Conservation (phyloP, 2,797 vertebrate species). For the Darevskia nairensis region DNA sequence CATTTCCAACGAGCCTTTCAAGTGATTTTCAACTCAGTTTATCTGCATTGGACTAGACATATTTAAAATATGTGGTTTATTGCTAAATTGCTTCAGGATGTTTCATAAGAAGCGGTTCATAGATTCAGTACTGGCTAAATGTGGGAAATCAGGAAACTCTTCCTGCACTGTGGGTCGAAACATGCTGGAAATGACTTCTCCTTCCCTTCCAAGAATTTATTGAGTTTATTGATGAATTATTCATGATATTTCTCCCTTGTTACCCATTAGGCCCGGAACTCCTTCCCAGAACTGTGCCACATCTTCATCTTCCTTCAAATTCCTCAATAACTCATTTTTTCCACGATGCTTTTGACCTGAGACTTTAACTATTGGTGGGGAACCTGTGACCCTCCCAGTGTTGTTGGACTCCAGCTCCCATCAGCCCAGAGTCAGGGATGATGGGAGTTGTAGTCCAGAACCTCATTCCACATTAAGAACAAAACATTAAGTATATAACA, state of each 20-base stretch:
- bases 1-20: too few relatives aligned
- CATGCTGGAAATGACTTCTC: slow-evolving; percentile 65
- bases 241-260: slow-evolving; percentile 64
- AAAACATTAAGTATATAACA: not conserved
- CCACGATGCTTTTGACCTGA: not conserved
- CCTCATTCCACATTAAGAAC: not conserved
- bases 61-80: too few relatives aligned
- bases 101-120: too few relatives aligned
- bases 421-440: too few relatives aligned
- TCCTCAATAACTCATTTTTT: not conserved
- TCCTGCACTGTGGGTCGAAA: slow-evolving; percentile 59
- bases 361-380: not conserved
- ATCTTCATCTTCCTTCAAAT: not conserved
- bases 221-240: slow-evolving; percentile 54
- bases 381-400: not conserved
- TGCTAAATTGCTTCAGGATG: too few relatives aligned
- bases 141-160: slow-evolving; percentile 65
- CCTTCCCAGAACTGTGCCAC: not conserved
- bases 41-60: too few relatives aligned
- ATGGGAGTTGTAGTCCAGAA: not conserved
- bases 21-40: too few relatives aligned
- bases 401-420: not conserved
- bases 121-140: not conserved
- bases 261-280: not conserved
- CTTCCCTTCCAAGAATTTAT: slow-evolving; percentile 60